Evolutionary conservation across 2,888 invertebrate genomes (phyloP).

Genomic region (Sinodicranocentrus sp.): DNA sequence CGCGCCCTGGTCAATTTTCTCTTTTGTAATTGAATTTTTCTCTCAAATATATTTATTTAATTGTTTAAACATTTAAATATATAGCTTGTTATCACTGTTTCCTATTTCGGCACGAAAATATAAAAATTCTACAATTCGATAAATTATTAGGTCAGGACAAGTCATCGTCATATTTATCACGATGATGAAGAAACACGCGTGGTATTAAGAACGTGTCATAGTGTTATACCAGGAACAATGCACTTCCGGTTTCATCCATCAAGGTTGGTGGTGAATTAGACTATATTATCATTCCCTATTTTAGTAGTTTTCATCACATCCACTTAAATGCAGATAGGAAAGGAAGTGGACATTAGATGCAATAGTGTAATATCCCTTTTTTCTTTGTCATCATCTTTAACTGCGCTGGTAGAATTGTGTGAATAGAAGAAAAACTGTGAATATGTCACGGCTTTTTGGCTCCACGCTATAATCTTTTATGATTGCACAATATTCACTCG

Average conservation of each 20-base stretch:
- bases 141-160: too few species aligned
- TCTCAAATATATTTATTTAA: too few species aligned
- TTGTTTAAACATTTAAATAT: too few species aligned
- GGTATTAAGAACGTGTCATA: too few species aligned
- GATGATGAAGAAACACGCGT: too few species aligned
- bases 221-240: too few species aligned
- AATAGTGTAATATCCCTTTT: not conserved
- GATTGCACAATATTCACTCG: not conserved
- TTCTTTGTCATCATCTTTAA: slow-evolving; percentile 11
- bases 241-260: not conserved
- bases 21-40: too few species aligned
- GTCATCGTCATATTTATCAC: too few species aligned
- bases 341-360: not conserved
- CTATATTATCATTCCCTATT: not conserved
- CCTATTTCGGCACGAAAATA: too few species aligned
- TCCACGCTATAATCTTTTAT: not conserved
- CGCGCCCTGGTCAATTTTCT: slow-evolving; percentile 55
- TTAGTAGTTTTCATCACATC: not conserved
- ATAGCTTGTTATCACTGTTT: too few species aligned
- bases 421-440: not conserved
- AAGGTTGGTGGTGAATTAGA: too few species aligned
- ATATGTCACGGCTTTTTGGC: slow-evolving; percentile 6
- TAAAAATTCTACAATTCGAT: too few species aligned
- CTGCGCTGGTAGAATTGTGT: not conserved
- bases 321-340: not conserved